Evolutionary conservation across 2,113 vertebrate species (phyloP).

Genomic region (Alouatta palliata): DNA sequence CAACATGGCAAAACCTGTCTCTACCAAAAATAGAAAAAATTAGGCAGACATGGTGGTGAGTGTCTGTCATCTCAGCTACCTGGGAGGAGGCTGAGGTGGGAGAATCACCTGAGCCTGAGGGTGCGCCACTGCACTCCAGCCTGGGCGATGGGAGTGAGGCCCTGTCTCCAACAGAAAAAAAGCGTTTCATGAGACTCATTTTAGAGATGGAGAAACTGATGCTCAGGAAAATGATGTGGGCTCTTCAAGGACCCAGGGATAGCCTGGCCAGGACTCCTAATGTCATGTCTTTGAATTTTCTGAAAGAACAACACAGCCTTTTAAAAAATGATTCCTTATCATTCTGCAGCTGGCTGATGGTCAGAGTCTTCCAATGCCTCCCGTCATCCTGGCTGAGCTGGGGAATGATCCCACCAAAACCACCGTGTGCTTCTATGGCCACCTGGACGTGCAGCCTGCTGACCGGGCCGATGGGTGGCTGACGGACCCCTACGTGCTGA

Average conservation of each 20-base stretch:
- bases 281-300: background rate
- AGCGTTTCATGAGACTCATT: too few relatives aligned
- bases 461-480: slow-evolving; percentile 91
- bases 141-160: too few relatives aligned
- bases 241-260: background rate
- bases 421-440: slow-evolving; percentile 94
- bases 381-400: slow-evolving; percentile 89
- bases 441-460: slow-evolving; percentile 94
- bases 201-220: background rate
- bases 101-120: too few relatives aligned
- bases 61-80: too few relatives aligned
- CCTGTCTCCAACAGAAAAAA: too few relatives aligned
- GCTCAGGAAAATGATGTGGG: background rate
- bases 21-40: too few relatives aligned
- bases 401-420: slow-evolving; percentile 86
- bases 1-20: too few relatives aligned
- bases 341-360: slow-evolving; percentile 85
- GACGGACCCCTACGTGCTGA: slow-evolving; percentile 89
- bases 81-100: too few relatives aligned
- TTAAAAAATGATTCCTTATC: background rate
- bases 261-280: background rate
- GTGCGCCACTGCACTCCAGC: too few relatives aligned
- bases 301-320: background rate
- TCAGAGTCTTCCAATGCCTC: slow-evolving; percentile 86
- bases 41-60: too few relatives aligned